These are phyloP conservation scores for Cyphomyrus discorhynchus DNA, from an alignment of 2,113 vertebrate genomes.

Conservation along the genomic window DNA sequence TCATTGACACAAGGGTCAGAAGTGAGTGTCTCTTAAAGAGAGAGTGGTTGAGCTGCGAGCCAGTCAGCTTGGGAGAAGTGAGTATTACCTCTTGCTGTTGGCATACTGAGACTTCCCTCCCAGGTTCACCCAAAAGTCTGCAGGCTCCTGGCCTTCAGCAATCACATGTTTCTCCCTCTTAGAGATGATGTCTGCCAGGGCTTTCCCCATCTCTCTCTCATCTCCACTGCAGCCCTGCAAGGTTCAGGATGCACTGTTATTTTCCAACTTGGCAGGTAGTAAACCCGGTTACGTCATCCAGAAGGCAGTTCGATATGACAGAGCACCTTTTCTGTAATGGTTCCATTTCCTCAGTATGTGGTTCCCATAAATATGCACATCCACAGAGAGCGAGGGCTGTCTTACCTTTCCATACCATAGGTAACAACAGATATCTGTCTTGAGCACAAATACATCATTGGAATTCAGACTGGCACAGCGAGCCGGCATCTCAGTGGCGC, in stretches of 20 bases:
- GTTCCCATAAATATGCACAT: not conserved
- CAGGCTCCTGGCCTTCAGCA: conserved; percentile 77
- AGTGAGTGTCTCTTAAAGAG: not conserved
- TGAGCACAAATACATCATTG: conserved; percentile 78
- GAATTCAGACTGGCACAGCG: conserved; percentile 71
- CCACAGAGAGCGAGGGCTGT: not conserved
- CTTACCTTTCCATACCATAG: conserved; percentile 82
- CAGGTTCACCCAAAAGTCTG: conserved; percentile 75
- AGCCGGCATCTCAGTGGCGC: conserved; percentile 66
- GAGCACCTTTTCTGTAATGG: not conserved
- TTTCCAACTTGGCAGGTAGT: not conserved
- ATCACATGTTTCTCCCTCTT: conserved; percentile 71
- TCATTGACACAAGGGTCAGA: conserved; percentile 4
- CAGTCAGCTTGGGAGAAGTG: too few species aligned
- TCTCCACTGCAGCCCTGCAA: conserved; percentile 77
- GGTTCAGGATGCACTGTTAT: not conserved
- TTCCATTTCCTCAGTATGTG: not conserved
- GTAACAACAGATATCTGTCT: conserved; percentile 67
- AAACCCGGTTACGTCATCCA: not conserved
- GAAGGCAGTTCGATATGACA: not conserved
- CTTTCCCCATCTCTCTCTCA: conserved; percentile 75
- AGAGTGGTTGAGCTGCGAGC: not conserved
- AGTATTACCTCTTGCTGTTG: conserved; percentile 66
- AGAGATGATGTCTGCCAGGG: conserved; percentile 66
- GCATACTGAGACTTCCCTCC: conserved; percentile 77